phyloP scores from a whole-genome alignment of 2,113 vertebrate species.

The Cathartes aura region DNA sequence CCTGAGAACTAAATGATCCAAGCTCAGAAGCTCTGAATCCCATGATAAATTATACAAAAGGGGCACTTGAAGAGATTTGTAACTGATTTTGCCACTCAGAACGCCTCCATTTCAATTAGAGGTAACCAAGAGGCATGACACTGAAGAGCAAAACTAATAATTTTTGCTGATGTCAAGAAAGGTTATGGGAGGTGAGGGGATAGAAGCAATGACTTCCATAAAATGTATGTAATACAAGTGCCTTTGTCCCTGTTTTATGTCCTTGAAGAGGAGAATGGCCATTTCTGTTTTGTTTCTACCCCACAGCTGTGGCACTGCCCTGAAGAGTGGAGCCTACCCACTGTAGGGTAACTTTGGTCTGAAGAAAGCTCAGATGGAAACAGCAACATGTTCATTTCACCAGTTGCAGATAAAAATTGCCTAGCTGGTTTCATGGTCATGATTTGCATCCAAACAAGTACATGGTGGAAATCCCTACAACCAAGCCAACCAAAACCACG shows the following conservation, averaged over 20 bases:
- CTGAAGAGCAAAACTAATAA: constrained; percentile 67
- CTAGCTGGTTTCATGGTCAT: accelerated
- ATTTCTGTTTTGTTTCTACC: background rate
- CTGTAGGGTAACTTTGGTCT: accelerated
- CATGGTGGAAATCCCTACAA: background rate
- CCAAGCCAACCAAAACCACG: accelerated
- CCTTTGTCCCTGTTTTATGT: background rate
- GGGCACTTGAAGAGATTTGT: constrained; percentile 72
- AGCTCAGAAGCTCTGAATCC: constrained; percentile 71
- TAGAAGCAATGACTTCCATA: constrained; percentile 16
- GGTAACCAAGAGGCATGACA: constrained; percentile 69
- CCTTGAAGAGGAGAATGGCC: background rate
- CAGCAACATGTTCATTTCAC: accelerated
- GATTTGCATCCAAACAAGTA: background rate
- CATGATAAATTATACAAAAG: constrained; percentile 78
- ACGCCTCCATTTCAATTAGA: constrained; percentile 77
- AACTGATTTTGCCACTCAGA: constrained; percentile 74
- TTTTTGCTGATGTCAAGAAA: constrained; percentile 69
- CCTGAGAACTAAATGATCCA: constrained; percentile 73
- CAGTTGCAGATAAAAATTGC: background rate
- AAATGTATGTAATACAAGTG: background rate
- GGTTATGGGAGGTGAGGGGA: constrained; percentile 59
- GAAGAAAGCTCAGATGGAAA: background rate
- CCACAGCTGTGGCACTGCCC: accelerated
- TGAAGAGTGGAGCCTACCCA: background rate